Conservation (phyloP, 1,140 invertebrate genomes). For the Camponotus pennsylvanicus region DNA sequence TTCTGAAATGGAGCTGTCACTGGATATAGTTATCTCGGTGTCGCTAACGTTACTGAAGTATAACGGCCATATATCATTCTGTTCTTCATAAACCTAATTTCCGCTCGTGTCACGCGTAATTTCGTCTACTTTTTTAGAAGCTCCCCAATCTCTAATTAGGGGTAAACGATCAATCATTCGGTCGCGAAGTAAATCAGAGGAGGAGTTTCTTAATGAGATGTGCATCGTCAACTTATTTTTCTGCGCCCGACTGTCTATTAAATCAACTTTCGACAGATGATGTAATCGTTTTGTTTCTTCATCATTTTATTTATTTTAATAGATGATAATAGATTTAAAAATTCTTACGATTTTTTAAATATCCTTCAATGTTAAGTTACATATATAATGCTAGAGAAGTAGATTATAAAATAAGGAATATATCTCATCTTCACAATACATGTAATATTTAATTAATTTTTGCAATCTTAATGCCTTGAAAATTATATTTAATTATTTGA, state of each 20-base stretch:
- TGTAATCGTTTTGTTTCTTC: conserved; percentile 4
- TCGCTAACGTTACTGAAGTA: conserved; percentile 73
- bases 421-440: background rate
- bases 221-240: conserved; percentile 48
- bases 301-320: background rate
- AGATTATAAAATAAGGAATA: background rate
- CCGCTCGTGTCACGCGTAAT: conserved; percentile 77
- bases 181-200: conserved; percentile 47
- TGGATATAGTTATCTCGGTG: conserved; percentile 60
- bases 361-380: too few species aligned
- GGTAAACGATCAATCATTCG: conserved; percentile 75
- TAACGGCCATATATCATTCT: conserved; percentile 74
- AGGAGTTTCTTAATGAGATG: conserved; percentile 62
- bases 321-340: background rate
- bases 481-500: background rate
- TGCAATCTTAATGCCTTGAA: background rate
- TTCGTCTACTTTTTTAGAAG: conserved; percentile 75
- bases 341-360: conserved; percentile 1
- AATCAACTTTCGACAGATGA: conserved; percentile 9
- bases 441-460: background rate
- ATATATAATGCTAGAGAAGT: too few species aligned
- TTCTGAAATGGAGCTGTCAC: conserved; percentile 66
- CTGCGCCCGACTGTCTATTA: conserved; percentile 20
- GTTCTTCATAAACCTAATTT: conserved; percentile 74
- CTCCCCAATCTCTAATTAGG: conserved; percentile 73